Conservation (phyloP, 2,888 invertebrate genomes). For the Matsumyia berberina region DNA sequence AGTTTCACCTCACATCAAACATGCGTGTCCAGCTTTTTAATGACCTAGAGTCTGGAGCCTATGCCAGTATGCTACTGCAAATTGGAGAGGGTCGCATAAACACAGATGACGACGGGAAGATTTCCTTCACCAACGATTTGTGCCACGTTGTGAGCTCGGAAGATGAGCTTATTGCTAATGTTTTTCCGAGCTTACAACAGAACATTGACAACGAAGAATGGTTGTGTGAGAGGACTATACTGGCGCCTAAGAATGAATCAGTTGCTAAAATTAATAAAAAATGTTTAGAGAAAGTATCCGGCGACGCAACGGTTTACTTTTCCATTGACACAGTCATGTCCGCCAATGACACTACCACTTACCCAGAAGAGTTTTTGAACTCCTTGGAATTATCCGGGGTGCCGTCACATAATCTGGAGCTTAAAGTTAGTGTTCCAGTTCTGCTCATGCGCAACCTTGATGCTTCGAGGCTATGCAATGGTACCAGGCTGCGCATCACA, state of each 20-base stretch:
- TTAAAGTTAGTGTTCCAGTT: neutral
- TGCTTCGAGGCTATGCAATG: neutral
- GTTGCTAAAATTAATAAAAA: neutral
- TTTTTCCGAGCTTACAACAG: neutral
- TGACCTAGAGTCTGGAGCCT: neutral
- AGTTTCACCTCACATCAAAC: neutral
- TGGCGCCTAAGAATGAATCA: neutral
- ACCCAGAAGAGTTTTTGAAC: neutral
- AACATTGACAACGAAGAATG: neutral
- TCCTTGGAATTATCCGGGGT: constrained; percentile 7
- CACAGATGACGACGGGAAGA: neutral
- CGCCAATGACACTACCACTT: neutral
- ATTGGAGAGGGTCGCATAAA: neutral
- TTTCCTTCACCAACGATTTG: neutral
- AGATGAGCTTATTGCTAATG: neutral
- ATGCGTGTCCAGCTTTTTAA: constrained; percentile 7
- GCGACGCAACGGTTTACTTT: neutral
- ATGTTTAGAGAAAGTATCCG: neutral
- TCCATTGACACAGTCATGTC: neutral
- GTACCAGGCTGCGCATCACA: neutral
- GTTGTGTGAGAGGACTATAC: neutral
- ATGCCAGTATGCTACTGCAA: neutral
- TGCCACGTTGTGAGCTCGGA: neutral
- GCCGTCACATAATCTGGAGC: neutral
- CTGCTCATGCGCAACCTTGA: neutral